Evolutionary conservation across 2,888 invertebrate species (phyloP).

Genomic region (Tethea ocularis): DNA sequence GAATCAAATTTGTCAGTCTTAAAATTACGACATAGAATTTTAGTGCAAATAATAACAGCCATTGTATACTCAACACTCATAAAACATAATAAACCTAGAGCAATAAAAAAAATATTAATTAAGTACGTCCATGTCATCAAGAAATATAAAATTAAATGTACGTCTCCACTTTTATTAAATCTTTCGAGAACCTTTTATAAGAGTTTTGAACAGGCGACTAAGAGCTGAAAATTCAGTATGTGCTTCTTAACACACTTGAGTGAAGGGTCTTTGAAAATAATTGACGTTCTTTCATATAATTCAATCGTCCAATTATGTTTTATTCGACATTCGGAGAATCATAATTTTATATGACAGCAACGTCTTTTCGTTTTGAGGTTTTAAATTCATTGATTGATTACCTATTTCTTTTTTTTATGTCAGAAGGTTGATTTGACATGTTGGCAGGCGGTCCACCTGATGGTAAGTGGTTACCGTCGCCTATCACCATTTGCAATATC

Average conservation of each 20-base stretch:
- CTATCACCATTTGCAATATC: too few relatives aligned
- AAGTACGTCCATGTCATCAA: not conserved
- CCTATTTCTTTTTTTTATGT: too few relatives aligned
- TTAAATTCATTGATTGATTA: too few relatives aligned
- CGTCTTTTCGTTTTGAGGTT: not conserved
- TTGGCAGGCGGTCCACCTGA: too few relatives aligned
- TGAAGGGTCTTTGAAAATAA: conserved; percentile 10
- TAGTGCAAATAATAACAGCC: too few relatives aligned
- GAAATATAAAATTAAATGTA: not conserved
- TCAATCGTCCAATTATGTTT: conserved; percentile 2
- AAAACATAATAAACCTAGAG: not conserved
- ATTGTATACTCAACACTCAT: too few relatives aligned
- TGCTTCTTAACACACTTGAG: conserved; percentile 1
- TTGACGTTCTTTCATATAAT: not conserved
- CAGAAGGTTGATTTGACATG: too few relatives aligned
- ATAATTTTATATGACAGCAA: conserved; percentile 1
- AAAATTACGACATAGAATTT: too few relatives aligned
- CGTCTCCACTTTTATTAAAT: not conserved
- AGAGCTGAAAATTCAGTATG: conserved; percentile 8
- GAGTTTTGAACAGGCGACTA: not conserved
- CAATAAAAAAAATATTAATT: not conserved
- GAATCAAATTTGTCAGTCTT: too few relatives aligned
- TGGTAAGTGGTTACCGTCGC: too few relatives aligned
- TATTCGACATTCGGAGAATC: not conserved
- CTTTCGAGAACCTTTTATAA: not conserved